Evolutionary conservation across 2,113 vertebrate genomes (phyloP), one percentile per base, ranked within the genome.

Genomic region (Eclectus roratus): DNA sequence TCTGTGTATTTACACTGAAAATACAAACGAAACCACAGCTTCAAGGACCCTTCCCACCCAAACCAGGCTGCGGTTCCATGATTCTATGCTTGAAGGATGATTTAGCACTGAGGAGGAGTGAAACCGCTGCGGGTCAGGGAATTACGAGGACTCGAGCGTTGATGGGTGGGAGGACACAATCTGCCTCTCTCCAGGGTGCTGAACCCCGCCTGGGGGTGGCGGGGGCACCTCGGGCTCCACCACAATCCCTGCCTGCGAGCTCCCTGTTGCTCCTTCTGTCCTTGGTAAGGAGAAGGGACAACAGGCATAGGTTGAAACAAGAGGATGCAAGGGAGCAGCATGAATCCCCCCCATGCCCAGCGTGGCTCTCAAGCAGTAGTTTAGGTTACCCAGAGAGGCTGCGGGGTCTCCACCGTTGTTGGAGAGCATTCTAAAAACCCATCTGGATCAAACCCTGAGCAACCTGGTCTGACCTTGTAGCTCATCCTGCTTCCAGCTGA

Each of bases 161-260:
- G 5, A 7, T 1, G 95, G 14, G 56, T 7, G 37, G 80, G 24
- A 39, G 44, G 24, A n/a, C 21, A 3, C 56, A 35, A 10, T 24
- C 56, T 58, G 58, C 43, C 14, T 65, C 94, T 96, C 94, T 93
- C 95, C 97, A 96, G 77, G 95, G 95, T 96, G 44, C 96, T 97
- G 95, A 96, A 91, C 28, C 11, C 56, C 9, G 6, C 56, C 56
- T 24, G 56, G 13, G n/a, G 56, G 33, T 16, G 33, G 56, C 56
- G 56, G 33, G 20, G 56, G 56, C 33, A 7, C 56, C 13, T 21
- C 13, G 33, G 33, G 33, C 56, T 24, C 56, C 56, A 24, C 56
- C 4, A 3, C 33, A 24, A 2, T 35, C 56, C 20, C 33, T 58
- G 21, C 56, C n/a, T 35, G 21, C 4, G 56, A 15, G 33, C 33